Base-by-base conservation (phyloP, 2,113 vertebrate genomes). In the Grantiella picta region DNA sequence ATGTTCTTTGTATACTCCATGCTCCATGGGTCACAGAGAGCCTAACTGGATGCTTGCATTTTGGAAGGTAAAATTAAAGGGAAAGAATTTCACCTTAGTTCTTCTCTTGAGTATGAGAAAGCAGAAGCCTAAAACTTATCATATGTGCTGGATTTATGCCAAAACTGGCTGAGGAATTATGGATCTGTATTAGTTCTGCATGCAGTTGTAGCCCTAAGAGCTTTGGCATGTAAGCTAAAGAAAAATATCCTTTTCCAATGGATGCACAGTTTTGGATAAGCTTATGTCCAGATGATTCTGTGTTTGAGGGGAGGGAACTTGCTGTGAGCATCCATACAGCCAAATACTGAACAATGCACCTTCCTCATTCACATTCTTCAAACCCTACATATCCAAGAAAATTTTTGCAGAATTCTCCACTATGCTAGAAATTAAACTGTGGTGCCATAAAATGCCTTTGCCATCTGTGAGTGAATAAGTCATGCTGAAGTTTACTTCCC, bases 391-490 rank as follows among this genome's bases (percentile, higher is more conserved):
- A 65, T 11, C 14, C 22, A 54, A 60, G 35, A 11, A 80, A 73
- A 10, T 90, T 76, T 94, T 87, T 82, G 40, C 50, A 82, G 52
- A 82, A 84, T 45, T 79, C 54, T 86, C 70, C 44, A 44, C 71
- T 47, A 22, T 66, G 59, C 47, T 31, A 82, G 68, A 70, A 80
- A 73, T 90, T 90, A 81, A 91, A 73, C 59, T 88, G 13, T 11
- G 42, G n/a, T 91, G 54, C 65, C 75, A 89, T 84, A 92, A 93
- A 94, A 88, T 89, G 86, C n/a, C 56, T 90, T 87, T 91, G 71
- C 92, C 77, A 86, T 92, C 92, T 96, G 92, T 90, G 84, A 90
- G 72, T 64, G 59, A 87, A 73, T 95, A 95, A 95, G 66, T 82
- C 93, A 90, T 42, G 50, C 31, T 89, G 89, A 91, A 92, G 83